phyloP scores from a whole-genome alignment of 2,888 invertebrate genomes.

The Catocala nupta region DNA sequence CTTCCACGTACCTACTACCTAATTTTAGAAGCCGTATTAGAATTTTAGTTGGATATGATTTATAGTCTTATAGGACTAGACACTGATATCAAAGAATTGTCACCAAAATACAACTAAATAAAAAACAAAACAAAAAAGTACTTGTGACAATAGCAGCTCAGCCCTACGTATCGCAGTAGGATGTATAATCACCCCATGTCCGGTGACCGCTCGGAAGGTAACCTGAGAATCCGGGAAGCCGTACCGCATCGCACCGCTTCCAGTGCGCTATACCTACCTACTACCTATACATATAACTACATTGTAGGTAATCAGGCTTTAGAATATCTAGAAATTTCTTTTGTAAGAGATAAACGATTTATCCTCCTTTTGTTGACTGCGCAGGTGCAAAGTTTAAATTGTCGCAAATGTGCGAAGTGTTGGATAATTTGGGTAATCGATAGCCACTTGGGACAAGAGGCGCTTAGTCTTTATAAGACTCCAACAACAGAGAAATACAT shows the following conservation, averaged over 20 bases:
- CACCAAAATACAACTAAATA: neutral
- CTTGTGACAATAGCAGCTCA: constrained; percentile 17
- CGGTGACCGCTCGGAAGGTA: constrained; percentile 67
- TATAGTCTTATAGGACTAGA: too few species aligned
- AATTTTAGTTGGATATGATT: too few species aligned
- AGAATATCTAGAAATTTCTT: constrained; percentile 6
- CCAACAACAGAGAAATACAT: too few species aligned
- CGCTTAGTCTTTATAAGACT: too few species aligned
- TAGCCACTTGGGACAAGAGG: too few species aligned
- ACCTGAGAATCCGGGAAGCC: constrained; percentile 62
- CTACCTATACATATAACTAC: neutral
- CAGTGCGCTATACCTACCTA: constrained; percentile 14
- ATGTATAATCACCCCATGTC: constrained; percentile 42
- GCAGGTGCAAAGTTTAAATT: too few species aligned
- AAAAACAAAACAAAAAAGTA: neutral
- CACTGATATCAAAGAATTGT: neutral
- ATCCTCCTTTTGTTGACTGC: too few species aligned
- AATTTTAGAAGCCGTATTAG: too few species aligned
- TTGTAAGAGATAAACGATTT: too few species aligned
- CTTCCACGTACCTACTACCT: too few species aligned
- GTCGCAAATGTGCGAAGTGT: too few species aligned
- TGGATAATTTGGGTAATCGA: too few species aligned
- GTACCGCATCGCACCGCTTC: constrained; percentile 41
- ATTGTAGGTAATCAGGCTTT: constrained; percentile 8
- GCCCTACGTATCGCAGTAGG: constrained; percentile 23